Percentiles rank a stretch among this genome's conserved stretches.
Conservation (phyloP, 2,888 invertebrate species). For the Tipula confusa region DNA sequence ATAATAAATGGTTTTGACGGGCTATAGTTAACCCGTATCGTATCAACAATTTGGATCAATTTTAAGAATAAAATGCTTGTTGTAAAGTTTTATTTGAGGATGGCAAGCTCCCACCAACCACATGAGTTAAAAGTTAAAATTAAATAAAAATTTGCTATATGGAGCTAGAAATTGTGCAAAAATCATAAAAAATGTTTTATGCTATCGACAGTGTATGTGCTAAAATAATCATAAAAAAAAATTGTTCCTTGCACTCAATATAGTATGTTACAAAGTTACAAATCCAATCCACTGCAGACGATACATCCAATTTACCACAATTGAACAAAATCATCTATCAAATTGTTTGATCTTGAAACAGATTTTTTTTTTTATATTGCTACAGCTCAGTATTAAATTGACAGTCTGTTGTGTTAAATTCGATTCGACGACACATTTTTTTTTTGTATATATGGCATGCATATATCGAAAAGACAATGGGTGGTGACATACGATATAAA, state of each 20-base stretch:
- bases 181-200: not conserved
- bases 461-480: slow-evolving; percentile 3
- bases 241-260: not conserved
- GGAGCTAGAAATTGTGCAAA: not conserved
- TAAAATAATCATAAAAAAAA: not conserved
- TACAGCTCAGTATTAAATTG: not conserved
- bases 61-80: too few species aligned
- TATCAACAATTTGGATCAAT: too few species aligned
- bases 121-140: too few species aligned
- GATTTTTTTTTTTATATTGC: not conserved
- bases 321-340: not conserved
- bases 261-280: not conserved
- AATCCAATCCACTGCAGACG: not conserved
- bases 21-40: too few species aligned
- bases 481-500: not conserved
- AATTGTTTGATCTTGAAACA: not conserved
- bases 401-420: not conserved
- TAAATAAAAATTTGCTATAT: not conserved
- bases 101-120: too few species aligned
- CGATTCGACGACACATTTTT: not conserved
- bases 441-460: not conserved
- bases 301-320: not conserved
- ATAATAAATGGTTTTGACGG: too few species aligned
- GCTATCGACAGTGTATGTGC: not conserved
- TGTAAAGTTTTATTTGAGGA: too few species aligned